phyloP scores from a whole-genome alignment of 2,888 invertebrate species.

The Rhamphomyia laevipes region DNA sequence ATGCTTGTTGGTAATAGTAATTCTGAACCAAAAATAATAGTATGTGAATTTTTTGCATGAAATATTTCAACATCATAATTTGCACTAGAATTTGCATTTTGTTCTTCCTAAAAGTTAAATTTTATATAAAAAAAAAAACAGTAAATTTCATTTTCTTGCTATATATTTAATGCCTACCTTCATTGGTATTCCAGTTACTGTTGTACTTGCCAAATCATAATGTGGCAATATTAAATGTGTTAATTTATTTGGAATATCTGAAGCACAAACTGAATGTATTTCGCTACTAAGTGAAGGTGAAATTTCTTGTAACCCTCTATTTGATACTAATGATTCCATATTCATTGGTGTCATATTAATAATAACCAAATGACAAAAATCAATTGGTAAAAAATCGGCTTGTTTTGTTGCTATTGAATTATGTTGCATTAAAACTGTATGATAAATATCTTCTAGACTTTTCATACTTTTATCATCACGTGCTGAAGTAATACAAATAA shows the following conservation, averaged over 20 bases:
- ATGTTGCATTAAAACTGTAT: conserved; percentile 67
- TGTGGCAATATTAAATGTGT: conserved; percentile 70
- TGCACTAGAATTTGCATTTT: conserved; percentile 93
- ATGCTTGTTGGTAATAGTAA: conserved; percentile 44
- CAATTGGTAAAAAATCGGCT: conserved; percentile 53
- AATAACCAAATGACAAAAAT: conserved; percentile 82
- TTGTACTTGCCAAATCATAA: conserved; percentile 86
- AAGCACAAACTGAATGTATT: conserved; percentile 68
- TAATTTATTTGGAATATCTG: conserved; percentile 59
- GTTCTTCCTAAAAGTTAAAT: conserved; percentile 57
- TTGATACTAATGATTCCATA: conserved; percentile 63
- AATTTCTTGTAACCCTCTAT: conserved; percentile 57
- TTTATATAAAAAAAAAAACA: not conserved
- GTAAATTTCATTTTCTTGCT: too few species aligned
- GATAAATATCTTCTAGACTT: conserved; percentile 75
- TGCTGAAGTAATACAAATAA: conserved; percentile 83
- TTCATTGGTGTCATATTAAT: conserved; percentile 80
- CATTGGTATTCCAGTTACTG: conserved; percentile 98
- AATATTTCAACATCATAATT: conserved; percentile 98
- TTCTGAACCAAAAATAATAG: conserved; percentile 61
- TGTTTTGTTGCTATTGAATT: conserved; percentile 54
- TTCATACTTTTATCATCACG: conserved; percentile 78
- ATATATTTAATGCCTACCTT: conserved; percentile 41
- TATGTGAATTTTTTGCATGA: conserved; percentile 77
- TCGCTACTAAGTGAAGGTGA: conserved; percentile 64